phyloP scores from a whole-genome alignment of 2,888 invertebrate genomes.

The Molorchus minor region DNA sequence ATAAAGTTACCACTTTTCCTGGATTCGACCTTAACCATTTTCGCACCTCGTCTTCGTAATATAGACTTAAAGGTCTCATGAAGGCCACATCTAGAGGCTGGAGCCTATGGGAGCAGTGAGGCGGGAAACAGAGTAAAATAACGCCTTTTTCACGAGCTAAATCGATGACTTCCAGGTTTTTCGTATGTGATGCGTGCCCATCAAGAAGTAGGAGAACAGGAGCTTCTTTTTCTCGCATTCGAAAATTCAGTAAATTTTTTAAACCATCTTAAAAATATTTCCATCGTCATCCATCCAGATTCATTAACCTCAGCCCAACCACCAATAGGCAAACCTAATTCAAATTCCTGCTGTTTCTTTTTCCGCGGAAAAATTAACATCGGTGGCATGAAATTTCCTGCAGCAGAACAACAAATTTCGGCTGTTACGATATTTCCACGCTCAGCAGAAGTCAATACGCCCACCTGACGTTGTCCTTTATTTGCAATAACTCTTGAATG shows the following conservation, averaged over 20 bases:
- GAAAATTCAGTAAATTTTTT: conserved; percentile 40
- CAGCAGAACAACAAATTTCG: conserved; percentile 4
- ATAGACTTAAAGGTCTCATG: conserved; percentile 3
- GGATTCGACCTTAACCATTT: conserved; percentile 2
- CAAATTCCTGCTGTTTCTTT: conserved; percentile 30
- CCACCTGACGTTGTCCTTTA: background rate
- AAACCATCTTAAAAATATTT: conserved; percentile 53
- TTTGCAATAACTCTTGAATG: conserved; percentile 10
- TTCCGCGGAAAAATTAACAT: conserved; percentile 40
- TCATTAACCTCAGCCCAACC: conserved; percentile 46
- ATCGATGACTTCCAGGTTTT: conserved; percentile 1
- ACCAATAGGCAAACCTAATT: conserved; percentile 44
- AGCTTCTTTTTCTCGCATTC: conserved; percentile 7
- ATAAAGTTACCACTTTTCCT: conserved; percentile 9
- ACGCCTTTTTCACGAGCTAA: background rate
- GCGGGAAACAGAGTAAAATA: too few species aligned
- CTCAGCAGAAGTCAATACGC: conserved; percentile 1
- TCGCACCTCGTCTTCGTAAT: conserved; percentile 6
- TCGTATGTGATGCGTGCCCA: conserved; percentile 2
- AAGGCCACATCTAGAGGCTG: conserved; percentile 4
- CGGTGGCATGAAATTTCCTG: conserved; percentile 43
- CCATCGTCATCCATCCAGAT: conserved; percentile 53
- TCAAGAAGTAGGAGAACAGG: background rate
- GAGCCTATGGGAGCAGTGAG: conserved; percentile 1
- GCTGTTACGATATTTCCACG: background rate